Base-by-base conservation (phyloP, 2,113 vertebrate genomes). In the Morone saxatilis region DNA sequence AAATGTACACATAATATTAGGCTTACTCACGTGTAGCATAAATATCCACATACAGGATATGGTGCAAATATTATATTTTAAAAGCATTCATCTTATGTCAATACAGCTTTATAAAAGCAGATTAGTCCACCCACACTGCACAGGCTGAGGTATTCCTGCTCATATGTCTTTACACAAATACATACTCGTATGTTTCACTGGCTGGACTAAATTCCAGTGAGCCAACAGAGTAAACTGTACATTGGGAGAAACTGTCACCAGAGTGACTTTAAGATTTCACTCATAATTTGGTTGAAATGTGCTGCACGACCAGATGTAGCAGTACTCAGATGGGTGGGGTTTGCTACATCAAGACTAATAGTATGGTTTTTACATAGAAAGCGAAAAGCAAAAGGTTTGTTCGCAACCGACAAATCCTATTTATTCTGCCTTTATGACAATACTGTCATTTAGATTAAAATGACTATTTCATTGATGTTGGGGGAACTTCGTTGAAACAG, bases 81-180 rank as follows among this genome's bases (percentile, higher is more conserved):
- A 76, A 79, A 51, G 56, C 66, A 78, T 71, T 81, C 43, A 67
- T 71, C 62, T 59, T 48, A 40, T 31, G 71, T 36, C 74, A 70
- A 4, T 13, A 10, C 5, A 59, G 70, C 77, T 72, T 76, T 56
- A 53, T 60, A 36, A 71, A 74, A 76, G 83, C 61, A 72, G 69
- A 88, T 79, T 76, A 83, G 47, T 80, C 66, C 79, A 8, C 76
- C 81, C 70, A 83, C 79, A 54, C 75, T 0, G 43, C 45, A 61
- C 38, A 65, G 57, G 17, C 79, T 7, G 66, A 72, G 43, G 48
- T 62, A 43, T 63, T 41, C 25, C 57, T 57, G 78, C 54, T 83
- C 51, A 4, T 61, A 76, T 57, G 48, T 63, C 69, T 78, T 53
- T 31, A 53, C 16, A 81, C n/a, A 69, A 11, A 84, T 45, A 16